Percentiles rank a stretch among this genome's conserved stretches.
These are phyloP conservation scores for Galeopterus variegatus DNA, from an alignment of 2,113 vertebrate species.

Conservation along the genomic window DNA sequence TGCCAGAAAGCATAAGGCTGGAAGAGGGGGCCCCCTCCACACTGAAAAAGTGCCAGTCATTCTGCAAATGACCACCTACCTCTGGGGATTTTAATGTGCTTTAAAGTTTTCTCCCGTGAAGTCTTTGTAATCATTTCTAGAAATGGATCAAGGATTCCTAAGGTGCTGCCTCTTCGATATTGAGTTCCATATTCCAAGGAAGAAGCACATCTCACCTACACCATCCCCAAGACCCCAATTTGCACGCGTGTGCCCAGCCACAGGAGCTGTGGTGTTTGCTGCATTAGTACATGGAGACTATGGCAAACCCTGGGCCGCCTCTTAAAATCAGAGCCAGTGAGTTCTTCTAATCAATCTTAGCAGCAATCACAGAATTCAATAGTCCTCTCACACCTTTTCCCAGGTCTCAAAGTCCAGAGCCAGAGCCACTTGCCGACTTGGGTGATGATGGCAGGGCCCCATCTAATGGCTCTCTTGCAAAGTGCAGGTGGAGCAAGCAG, in stretches of 20 bases:
- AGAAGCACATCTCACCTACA: not conserved
- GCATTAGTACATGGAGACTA: accelerated
- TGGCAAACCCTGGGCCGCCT: not conserved
- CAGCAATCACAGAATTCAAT: not conserved
- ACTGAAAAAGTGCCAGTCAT: not conserved
- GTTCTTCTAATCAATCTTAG: not conserved
- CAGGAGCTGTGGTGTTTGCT: not conserved
- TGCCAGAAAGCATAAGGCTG: not conserved
- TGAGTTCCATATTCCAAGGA: not conserved
- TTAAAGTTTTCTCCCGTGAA: not conserved
- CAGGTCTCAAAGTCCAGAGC: slow-evolving; percentile 16
- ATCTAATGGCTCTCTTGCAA: slow-evolving; percentile 66
- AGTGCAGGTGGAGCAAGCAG: slow-evolving; percentile 19
- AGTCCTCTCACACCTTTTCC: slow-evolving; percentile 22
- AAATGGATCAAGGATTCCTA: not conserved
- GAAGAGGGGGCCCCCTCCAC: not conserved
- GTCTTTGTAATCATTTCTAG: not conserved
- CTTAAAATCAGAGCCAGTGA: not conserved
- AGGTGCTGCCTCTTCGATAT: not conserved
- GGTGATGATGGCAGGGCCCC: slow-evolving; percentile 15
- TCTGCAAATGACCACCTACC: not conserved
- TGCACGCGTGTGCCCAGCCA: not conserved
- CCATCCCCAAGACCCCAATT: not conserved
- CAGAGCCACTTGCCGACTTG: not conserved
- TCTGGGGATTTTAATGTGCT: not conserved